Evolutionary conservation across 2,113 vertebrate species (phyloP).

Genomic region (Hippocampus abdominalis): DNA sequence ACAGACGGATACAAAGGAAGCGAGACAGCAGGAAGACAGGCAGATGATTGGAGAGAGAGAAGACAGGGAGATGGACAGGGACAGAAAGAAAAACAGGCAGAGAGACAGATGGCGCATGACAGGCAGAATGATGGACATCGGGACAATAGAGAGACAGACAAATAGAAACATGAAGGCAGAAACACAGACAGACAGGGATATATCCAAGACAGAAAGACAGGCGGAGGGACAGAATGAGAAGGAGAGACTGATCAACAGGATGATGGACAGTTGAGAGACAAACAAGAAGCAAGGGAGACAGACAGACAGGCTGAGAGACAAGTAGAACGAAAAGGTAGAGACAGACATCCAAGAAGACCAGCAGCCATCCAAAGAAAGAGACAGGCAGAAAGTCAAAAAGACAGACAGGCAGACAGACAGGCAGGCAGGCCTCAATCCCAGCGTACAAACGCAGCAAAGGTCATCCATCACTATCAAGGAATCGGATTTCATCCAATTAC

Average conservation of each 20-base stretch:
- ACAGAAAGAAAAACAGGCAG: constrained; percentile 15
- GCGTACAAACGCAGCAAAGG: constrained; percentile 30
- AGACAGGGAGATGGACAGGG: constrained; percentile 22
- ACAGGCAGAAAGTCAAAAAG: not conserved
- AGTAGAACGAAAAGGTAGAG: not conserved
- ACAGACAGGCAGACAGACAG: constrained; percentile 5
- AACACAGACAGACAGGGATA: not conserved
- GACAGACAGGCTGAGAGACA: not conserved
- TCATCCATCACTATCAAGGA: not conserved
- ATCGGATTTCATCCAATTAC: not conserved
- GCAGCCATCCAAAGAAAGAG: not conserved
- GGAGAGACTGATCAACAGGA: too few relatives aligned
- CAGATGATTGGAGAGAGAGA: constrained; percentile 10
- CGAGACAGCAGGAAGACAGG: constrained; percentile 8
- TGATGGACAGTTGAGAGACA: constrained; percentile 4
- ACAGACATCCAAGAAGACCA: not conserved
- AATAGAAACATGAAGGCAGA: not conserved
- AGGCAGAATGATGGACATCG: not conserved
- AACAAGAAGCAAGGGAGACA: not conserved
- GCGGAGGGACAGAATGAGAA: not conserved
- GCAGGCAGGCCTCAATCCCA: constrained; percentile 46
- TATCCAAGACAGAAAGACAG: too few relatives aligned
- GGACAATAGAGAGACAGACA: not conserved
- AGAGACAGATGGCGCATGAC: not conserved
- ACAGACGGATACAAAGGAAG: constrained; percentile 19